Percentiles rank a stretch among this genome's conserved stretches.
Evolutionary conservation across 2,113 vertebrate species (phyloP).

Genomic region (Cynopterus brachyotis): DNA sequence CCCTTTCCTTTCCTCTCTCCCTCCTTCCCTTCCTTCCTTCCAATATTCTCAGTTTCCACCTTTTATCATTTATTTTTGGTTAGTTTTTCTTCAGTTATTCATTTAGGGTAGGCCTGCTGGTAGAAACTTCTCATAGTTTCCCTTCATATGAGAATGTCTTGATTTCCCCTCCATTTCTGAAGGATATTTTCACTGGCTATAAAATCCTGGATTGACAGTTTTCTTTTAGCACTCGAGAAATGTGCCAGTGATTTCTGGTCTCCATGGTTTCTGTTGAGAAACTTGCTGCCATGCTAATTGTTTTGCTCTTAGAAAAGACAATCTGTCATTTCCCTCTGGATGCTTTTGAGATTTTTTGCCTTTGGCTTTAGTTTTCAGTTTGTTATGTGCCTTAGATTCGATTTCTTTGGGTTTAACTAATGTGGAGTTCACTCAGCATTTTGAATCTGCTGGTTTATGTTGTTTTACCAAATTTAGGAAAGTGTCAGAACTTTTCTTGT

Average conservation of each 20-base stretch:
- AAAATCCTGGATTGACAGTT: neutral
- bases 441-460: neutral
- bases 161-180: neutral
- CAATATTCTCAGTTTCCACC: neutral
- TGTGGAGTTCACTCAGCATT: neutral
- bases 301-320: neutral
- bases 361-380: neutral
- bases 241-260: neutral
- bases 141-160: neutral
- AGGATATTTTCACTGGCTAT: neutral
- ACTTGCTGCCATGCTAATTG: neutral
- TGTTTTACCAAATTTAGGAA: neutral
- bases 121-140: neutral
- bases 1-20: no score
- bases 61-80: neutral
- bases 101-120: neutral
- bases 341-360: neutral
- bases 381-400: neutral
- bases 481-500: neutral
- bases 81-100: neutral
- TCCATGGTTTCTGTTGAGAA: neutral
- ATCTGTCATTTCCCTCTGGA: neutral
- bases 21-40: no score
- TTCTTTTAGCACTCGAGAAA: neutral
- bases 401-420: neutral